Evolutionary conservation across 2,888 invertebrate genomes (phyloP).

Genomic region (Oasisia sp.): DNA sequence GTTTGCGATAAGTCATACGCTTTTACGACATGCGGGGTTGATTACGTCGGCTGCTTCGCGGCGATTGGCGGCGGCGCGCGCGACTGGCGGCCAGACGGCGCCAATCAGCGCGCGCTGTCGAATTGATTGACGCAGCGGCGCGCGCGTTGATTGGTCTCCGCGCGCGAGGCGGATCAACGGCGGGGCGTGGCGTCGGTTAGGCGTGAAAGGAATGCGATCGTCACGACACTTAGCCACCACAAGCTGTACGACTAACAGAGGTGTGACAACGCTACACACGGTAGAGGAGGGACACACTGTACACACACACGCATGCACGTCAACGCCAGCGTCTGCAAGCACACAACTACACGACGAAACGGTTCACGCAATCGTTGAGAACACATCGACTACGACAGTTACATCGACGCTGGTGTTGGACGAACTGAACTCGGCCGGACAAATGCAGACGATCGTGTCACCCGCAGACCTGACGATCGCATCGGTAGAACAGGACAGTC

Average conservation of each 20-base stretch:
- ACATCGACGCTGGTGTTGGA: not conserved
- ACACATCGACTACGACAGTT: not conserved
- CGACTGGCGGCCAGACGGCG: not conserved
- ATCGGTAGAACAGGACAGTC: not conserved
- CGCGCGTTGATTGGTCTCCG: not conserved
- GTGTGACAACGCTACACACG: not conserved
- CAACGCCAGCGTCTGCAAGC: not conserved
- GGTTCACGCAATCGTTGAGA: conserved; percentile 2
- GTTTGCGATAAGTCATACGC: conserved; percentile 13
- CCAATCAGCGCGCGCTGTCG: not conserved
- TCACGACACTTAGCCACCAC: not conserved
- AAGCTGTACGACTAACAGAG: not conserved
- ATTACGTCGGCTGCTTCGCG: not conserved
- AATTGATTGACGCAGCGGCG: not conserved
- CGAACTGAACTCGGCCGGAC: not conserved
- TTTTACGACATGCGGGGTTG: not conserved
- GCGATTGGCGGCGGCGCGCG: not conserved
- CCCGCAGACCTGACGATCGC: not conserved
- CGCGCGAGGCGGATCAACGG: not conserved
- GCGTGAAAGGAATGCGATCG: not conserved
- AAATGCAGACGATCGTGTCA: not conserved
- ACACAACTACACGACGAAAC: not conserved
- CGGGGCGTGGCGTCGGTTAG: not conserved
- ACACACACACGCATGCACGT: not conserved
- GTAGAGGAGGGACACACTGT: not conserved